phyloP scores from a whole-genome alignment of 2,888 invertebrate genomes.

The Pachydiplax longipennis region DNA sequence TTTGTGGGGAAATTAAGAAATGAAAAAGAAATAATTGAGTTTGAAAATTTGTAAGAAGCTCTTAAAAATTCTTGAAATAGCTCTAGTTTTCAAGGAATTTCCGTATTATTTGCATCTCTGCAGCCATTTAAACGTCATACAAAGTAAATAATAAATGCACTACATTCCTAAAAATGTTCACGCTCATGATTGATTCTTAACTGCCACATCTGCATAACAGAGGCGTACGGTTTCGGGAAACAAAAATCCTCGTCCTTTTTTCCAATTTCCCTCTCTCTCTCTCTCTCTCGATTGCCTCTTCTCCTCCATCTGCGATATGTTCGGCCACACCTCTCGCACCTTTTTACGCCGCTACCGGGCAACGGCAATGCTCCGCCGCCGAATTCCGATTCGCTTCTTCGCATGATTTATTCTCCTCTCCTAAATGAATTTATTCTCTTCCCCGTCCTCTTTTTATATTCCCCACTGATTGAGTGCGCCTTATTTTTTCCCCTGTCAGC shows the following conservation, averaged over 20 bases:
- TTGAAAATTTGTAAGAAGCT: no score
- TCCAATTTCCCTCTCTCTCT: background rate
- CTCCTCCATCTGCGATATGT: background rate
- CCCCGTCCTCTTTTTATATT: background rate
- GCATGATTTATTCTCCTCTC: constrained; percentile 12
- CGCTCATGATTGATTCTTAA: no score
- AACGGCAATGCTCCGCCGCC: background rate
- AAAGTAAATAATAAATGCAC: no score
- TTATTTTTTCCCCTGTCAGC: constrained; percentile 28
- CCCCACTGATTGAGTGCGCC: constrained; percentile 18
- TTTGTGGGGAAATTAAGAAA: no score
- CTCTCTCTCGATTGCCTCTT: background rate
- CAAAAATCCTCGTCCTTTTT: background rate
- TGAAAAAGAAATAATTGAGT: no score
- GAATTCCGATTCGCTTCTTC: background rate
- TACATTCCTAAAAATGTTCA: no score
- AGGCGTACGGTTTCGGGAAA: no score
- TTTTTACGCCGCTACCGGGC: constrained; percentile 27
- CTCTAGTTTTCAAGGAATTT: no score
- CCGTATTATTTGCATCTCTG: no score
- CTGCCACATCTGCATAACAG: no score
- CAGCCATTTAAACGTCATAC: no score
- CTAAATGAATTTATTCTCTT: constrained; percentile 30
- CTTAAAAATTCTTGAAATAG: no score
- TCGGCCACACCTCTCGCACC: constrained; percentile 37